Conservation (phyloP, 2,113 vertebrate species). For the Clinocottus analis region DNA sequence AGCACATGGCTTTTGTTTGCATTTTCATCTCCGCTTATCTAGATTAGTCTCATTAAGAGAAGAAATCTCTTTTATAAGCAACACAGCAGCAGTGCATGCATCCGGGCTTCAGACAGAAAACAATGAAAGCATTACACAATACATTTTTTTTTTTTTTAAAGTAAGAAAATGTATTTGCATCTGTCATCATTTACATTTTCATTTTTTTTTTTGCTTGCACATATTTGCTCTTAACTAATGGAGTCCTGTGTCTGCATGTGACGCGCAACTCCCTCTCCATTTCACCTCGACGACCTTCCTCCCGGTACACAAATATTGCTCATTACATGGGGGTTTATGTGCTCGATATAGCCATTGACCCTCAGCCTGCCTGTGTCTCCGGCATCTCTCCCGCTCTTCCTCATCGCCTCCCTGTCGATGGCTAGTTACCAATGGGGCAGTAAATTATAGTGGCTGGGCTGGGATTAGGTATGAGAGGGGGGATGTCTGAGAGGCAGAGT, state of each 20-base stretch:
- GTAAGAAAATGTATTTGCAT: not conserved
- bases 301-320: constrained; percentile 80
- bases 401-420: constrained; percentile 69
- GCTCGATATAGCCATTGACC: constrained; percentile 78
- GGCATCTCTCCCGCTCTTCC: constrained; percentile 55
- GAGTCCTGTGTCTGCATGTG: constrained; percentile 41
- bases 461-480: constrained; percentile 70
- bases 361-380: constrained; percentile 64
- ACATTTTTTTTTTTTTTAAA: too few species aligned
- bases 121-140: not conserved
- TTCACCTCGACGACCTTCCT: constrained; percentile 73
- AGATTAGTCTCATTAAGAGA: constrained; percentile 53
- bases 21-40: constrained; percentile 49
- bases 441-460: constrained; percentile 75
- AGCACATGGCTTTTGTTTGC: constrained; percentile 24
- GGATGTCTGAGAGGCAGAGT: constrained; percentile 56
- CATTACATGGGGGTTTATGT: constrained; percentile 81
- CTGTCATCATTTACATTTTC: not conserved
- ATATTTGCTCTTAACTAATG: constrained; percentile 38
- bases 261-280: constrained; percentile 57
- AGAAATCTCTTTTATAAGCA: constrained; percentile 31
- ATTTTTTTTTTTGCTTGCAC: not conserved
- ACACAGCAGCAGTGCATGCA: not conserved
- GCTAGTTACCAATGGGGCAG: constrained; percentile 73
- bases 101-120: not conserved